Conservation (phyloP, 2,113 vertebrate species). For the Salvelinus sp. region DNA sequence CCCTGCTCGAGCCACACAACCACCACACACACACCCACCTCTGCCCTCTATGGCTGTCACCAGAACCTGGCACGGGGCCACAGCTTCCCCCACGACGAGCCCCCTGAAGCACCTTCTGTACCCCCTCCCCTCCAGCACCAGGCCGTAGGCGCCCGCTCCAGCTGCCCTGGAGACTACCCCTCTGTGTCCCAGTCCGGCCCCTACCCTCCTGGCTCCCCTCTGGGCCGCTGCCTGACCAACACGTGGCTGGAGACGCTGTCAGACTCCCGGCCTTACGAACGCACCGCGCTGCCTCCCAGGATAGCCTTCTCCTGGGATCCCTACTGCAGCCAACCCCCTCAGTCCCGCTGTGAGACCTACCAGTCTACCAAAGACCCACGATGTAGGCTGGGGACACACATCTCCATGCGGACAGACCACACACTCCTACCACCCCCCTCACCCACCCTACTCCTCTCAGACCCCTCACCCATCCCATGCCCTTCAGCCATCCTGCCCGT, state of each 20-base stretch:
- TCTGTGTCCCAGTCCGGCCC: constrained; percentile 64
- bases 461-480: constrained; percentile 60
- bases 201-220: constrained; percentile 75
- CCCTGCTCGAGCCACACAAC: constrained; percentile 75
- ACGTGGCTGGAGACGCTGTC: constrained; percentile 87
- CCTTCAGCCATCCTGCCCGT: constrained; percentile 25
- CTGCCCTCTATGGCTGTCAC: constrained; percentile 80
- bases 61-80: constrained; percentile 76
- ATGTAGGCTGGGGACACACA: constrained; percentile 79
- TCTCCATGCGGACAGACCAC: constrained; percentile 60
- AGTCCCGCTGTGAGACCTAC: constrained; percentile 81
- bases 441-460: constrained; percentile 20
- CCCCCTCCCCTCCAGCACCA: constrained; percentile 86
- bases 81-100: constrained; percentile 82
- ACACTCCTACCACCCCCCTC: constrained; percentile 60
- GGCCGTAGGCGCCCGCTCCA: constrained; percentile 76
- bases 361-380: constrained; percentile 85
- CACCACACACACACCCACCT: constrained; percentile 79
- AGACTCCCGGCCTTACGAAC: constrained; percentile 86
- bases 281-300: constrained; percentile 78
- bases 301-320: constrained; percentile 84
- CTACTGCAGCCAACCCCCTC: constrained; percentile 79
- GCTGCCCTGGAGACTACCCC: constrained; percentile 87
- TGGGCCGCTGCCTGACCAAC: constrained; percentile 81
- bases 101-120: constrained; percentile 83